phyloP scores from a whole-genome alignment of 2,888 invertebrate species.

The Lacanobia oleracea region DNA sequence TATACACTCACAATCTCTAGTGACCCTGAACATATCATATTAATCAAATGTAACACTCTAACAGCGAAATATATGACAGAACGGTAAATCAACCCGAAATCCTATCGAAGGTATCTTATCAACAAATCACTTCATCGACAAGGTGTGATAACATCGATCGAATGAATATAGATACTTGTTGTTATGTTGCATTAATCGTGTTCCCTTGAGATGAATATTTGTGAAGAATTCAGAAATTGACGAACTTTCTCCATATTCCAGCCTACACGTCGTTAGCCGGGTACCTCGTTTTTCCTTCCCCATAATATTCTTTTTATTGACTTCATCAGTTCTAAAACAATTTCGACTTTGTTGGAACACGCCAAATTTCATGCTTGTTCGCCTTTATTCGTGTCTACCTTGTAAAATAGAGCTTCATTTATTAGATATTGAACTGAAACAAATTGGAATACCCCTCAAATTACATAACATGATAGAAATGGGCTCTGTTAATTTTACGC shows the following conservation, averaged over 20 bases:
- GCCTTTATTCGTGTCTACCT: constrained; percentile 28
- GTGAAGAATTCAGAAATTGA: constrained; percentile 12
- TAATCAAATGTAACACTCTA: constrained; percentile 37
- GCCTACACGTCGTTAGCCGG: constrained; percentile 1
- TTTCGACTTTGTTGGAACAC: constrained; percentile 34
- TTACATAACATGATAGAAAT: constrained; percentile 28
- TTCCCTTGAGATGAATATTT: constrained; percentile 8
- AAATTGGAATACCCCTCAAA: constrained; percentile 11
- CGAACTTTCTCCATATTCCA: constrained; percentile 28
- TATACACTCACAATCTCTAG: constrained; percentile 13
- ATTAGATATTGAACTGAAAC: constrained; percentile 27
- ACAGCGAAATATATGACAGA: constrained; percentile 31
- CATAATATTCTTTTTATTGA: constrained; percentile 35
- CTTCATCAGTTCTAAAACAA: constrained; percentile 36
- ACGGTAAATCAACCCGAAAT: constrained; percentile 44
- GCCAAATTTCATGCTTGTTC: constrained; percentile 39
- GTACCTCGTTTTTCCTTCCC: neutral
- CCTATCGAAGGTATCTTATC: constrained; percentile 50
- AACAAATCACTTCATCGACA: constrained; percentile 54
- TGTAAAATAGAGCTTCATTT: constrained; percentile 19
- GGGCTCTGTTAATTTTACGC: neutral
- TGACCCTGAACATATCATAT: constrained; percentile 30
- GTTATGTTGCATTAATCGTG: too few species aligned
- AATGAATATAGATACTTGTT: neutral
- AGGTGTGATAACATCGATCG: constrained; percentile 44